Conservation (phyloP, 2,113 vertebrate species). For the Ellobius talpinus region DNA sequence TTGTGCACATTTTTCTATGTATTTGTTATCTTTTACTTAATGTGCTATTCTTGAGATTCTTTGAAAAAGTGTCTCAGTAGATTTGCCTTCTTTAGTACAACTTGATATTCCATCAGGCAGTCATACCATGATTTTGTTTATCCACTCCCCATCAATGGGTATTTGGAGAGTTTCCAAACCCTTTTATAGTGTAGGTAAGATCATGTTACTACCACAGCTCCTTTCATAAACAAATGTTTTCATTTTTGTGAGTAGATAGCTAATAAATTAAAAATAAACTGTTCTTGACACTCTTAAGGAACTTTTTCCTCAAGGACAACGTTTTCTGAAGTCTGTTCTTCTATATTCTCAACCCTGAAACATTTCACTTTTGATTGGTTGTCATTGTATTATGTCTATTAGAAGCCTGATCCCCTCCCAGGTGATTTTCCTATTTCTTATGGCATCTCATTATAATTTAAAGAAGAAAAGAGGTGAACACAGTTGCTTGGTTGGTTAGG, state of each 20-base stretch:
- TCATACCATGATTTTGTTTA: not conserved
- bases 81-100: constrained; percentile 33
- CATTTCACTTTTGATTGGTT: not conserved
- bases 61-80: not conserved
- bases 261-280: not conserved
- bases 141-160: not conserved
- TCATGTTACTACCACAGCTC: not conserved
- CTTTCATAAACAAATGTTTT: not conserved
- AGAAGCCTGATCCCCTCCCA: not conserved
- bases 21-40: not conserved
- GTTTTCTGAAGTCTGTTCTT: not conserved
- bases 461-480: not conserved
- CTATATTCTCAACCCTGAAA: not conserved
- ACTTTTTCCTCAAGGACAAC: not conserved
- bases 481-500: not conserved
- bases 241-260: not conserved
- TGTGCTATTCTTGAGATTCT: constrained; percentile 11
- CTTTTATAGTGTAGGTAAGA: constrained; percentile 2
- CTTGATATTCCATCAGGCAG: not conserved
- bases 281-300: not conserved
- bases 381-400: not conserved
- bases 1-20: not conserved
- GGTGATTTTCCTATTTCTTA: not conserved
- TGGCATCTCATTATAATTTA: not conserved
- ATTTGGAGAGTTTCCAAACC: not conserved